Evolutionary conservation across 1,140 invertebrate species (phyloP).

Genomic region (Psix sp.): DNA sequence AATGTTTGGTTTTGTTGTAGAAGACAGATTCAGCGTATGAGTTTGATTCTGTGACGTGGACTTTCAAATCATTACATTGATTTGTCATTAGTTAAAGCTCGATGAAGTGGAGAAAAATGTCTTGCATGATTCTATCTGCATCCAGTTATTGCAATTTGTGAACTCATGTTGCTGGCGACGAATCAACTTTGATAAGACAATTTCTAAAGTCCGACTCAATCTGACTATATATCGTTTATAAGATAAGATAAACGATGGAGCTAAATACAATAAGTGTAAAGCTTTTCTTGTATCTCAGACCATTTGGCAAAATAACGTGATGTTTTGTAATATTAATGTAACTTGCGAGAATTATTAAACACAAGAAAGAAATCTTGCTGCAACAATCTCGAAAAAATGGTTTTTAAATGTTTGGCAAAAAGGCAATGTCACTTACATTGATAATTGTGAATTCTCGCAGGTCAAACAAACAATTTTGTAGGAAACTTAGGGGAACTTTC

Average conservation of each 20-base stretch:
- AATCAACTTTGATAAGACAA: conserved; percentile 59
- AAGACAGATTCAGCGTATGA: too few relatives aligned
- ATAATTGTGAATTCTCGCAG: too few relatives aligned
- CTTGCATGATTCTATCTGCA: conserved; percentile 37
- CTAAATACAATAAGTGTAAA: conserved; percentile 49
- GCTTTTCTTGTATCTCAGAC: conserved; percentile 46
- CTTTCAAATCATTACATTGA: conserved; percentile 53
- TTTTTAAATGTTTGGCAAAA: too few relatives aligned
- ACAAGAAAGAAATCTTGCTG: too few relatives aligned
- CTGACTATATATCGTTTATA: too few relatives aligned
- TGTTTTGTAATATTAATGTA: conserved; percentile 40
- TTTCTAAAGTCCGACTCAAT: conserved; percentile 60
- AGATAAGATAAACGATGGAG: conserved; percentile 46
- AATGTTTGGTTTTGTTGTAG: too few relatives aligned
- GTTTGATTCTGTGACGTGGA: conserved; percentile 43
- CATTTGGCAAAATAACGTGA: too few relatives aligned
- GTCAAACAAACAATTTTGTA: conserved; percentile 27
- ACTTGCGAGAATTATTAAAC: conserved; percentile 11
- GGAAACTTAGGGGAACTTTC: conserved; percentile 36
- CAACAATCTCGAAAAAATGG: neutral
- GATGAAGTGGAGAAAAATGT: conserved; percentile 35
- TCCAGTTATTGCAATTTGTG: conserved; percentile 44
- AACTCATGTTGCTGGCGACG: conserved; percentile 39
- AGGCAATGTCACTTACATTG: too few relatives aligned
- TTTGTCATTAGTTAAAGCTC: conserved; percentile 54